Conservation (phyloP, 2,797 vertebrate species). For the Hypotaenidia okinawae region DNA sequence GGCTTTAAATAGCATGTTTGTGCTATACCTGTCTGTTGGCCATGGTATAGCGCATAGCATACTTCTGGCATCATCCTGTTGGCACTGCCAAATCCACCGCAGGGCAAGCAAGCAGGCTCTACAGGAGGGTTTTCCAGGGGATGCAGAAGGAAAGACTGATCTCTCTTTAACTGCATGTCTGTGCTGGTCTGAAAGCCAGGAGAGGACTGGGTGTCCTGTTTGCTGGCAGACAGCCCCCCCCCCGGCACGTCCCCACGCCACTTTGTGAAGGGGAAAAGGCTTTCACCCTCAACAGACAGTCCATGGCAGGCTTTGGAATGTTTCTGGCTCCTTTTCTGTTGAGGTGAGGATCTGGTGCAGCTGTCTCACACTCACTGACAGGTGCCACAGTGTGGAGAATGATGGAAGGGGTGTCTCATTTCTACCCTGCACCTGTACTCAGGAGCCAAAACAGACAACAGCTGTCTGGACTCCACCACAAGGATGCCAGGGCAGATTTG, state of each 20-base stretch:
- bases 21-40: background rate
- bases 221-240: background rate
- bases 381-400: background rate
- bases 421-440: background rate
- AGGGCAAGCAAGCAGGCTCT: background rate
- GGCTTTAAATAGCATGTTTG: slow-evolving; percentile 46
- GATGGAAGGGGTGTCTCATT: background rate
- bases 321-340: background rate
- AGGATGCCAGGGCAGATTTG: background rate
- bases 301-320: background rate
- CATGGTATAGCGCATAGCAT: background rate
- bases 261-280: background rate
- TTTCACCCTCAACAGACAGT: background rate
- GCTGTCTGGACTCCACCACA: background rate
- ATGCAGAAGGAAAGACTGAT: background rate
- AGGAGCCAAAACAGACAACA: background rate
- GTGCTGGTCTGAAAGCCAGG: background rate
- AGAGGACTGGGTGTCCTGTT: background rate
- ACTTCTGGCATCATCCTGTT: background rate
- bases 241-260: background rate
- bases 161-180: background rate
- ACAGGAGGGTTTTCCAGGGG: background rate
- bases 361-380: background rate
- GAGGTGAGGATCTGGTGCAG: background rate
- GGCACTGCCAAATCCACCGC: background rate